These are phyloP conservation scores for Metopia argyrocephala DNA, from an alignment of 2,888 invertebrate species.

Conservation along the genomic window DNA sequence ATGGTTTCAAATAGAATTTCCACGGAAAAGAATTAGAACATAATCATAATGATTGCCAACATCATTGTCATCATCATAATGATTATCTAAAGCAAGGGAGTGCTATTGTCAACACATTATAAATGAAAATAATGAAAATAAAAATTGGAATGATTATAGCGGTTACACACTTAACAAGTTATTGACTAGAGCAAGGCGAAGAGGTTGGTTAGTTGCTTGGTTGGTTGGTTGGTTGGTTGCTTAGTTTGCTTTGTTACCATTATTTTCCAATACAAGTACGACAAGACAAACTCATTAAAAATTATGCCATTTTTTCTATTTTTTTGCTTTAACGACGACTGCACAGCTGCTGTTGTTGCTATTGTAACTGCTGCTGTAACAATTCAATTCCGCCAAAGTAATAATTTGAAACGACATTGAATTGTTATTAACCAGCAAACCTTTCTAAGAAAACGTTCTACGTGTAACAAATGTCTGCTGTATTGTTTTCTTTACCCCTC, in stretches of 20 bases:
- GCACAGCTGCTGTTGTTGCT: conserved; percentile 33
- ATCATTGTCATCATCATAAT: conserved; percentile 7
- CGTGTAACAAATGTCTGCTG: conserved; percentile 8
- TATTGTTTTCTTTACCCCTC: background rate
- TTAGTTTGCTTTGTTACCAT: conserved; percentile 28
- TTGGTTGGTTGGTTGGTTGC: no score
- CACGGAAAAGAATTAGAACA: conserved; percentile 59
- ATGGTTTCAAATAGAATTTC: conserved; percentile 27
- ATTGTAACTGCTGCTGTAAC: background rate
- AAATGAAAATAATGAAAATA: no score
- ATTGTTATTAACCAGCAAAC: background rate
- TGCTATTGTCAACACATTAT: background rate
- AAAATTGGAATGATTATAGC: no score
- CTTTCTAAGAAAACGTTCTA: background rate
- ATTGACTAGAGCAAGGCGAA: no score
- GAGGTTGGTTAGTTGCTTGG: no score
- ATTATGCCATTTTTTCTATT: conserved; percentile 41
- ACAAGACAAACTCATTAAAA: conserved; percentile 63
- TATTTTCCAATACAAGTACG: conserved; percentile 46
- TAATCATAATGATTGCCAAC: conserved; percentile 26
- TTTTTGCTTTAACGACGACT: conserved; percentile 24
- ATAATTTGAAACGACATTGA: background rate
- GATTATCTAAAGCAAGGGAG: background rate
- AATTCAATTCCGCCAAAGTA: background rate
- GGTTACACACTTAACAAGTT: no score